Evolutionary conservation across 2,888 invertebrate species (phyloP), one percentile per base, ranked within the genome.

Genomic region (Listrodromus nycthemerus): DNA sequence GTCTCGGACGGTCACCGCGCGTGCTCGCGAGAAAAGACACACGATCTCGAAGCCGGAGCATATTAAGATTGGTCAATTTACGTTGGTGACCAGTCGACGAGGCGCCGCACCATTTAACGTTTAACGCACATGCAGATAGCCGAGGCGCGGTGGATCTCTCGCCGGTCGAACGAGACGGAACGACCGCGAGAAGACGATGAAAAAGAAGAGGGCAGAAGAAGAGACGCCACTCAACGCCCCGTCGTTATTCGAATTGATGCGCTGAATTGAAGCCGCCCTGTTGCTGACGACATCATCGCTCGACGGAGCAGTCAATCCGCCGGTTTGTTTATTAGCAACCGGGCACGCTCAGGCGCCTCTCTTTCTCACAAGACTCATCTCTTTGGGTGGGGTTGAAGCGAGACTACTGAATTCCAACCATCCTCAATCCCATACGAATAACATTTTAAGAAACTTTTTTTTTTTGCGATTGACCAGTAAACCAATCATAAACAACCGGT

Each of bases 71-170:
- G 90, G 90, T 90, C 88, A 92, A 92, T 92, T 91, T 90, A 91
- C 88, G 85, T 86, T 89, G 90, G 88, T 89, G 89, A 88, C 86
- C 90, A 91, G 91, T 91, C 92, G 89, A 88, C 89, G 82, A 92
- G 92, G 92, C 92, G 92, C 92, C 92, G 90, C 88, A 88, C 89
- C 89, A 92, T 92, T 92, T 91, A 92, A 88, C 86, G 87, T 88
- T 88, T 89, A 88, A 90, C 89, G 89, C 89, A 80, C 84, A 87
- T 84, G 87, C 85, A 77, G 85, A 84, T 84, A 84, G 75, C 75
- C 55, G 70, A 73, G 50, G 61, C 74, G 74, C 41, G 41, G 84
- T 84, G 65, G 84, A 84, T 84, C 61, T 84, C 61, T 55, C 73
- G 41, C 33, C 55, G 48, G 61, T 58, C 30, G 55, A 66, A 66